A percentile compares a stretch with the other conserved stretches of the same genome.
These are phyloP conservation scores for Auanema sp. DNA, from an alignment of 2,888 invertebrate species.

Conservation along the genomic window DNA sequence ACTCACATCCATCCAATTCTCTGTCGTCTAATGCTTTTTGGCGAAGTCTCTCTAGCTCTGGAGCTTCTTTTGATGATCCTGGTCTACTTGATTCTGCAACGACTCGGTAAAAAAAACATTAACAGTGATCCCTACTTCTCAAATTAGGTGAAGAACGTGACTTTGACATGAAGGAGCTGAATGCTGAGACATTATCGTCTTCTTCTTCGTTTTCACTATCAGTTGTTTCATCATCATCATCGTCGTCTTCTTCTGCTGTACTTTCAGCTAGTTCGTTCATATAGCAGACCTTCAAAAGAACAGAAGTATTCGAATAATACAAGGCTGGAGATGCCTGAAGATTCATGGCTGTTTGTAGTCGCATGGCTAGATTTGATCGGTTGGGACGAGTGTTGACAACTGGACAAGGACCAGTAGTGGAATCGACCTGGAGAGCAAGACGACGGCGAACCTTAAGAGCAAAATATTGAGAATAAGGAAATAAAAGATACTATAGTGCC, in stretches of 20 bases:
- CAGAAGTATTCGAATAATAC: neutral
- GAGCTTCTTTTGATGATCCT: constrained; percentile 12
- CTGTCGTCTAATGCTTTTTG: constrained; percentile 13
- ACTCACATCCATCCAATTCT: constrained; percentile 21
- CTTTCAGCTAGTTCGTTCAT: constrained; percentile 51
- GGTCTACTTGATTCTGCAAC: constrained; percentile 7
- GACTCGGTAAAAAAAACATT: neutral
- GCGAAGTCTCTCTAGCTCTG: constrained; percentile 11
- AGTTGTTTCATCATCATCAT: constrained; percentile 12
- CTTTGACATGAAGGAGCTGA: constrained; percentile 20
- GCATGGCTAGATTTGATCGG: constrained; percentile 41
- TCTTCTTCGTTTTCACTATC: constrained; percentile 22
- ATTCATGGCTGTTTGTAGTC: constrained; percentile 74
- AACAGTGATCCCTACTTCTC: too few relatives aligned
- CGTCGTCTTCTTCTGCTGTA: constrained; percentile 24
- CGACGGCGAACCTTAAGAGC: constrained; percentile 39
- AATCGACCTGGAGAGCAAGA: constrained; percentile 40
- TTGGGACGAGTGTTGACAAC: constrained; percentile 38
- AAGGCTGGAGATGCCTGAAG: constrained; percentile 74
- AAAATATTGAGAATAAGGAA: constrained; percentile 2
- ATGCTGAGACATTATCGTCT: constrained; percentile 15
- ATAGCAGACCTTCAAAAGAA: constrained; percentile 73
- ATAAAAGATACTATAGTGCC: neutral
- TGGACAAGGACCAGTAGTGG: constrained; percentile 31
- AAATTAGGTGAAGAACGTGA: constrained; percentile 36